Evolutionary conservation across 2,113 vertebrate species (phyloP), one percentile per base, ranked within the genome.

Genomic region (Pseudois nayaur): DNA sequence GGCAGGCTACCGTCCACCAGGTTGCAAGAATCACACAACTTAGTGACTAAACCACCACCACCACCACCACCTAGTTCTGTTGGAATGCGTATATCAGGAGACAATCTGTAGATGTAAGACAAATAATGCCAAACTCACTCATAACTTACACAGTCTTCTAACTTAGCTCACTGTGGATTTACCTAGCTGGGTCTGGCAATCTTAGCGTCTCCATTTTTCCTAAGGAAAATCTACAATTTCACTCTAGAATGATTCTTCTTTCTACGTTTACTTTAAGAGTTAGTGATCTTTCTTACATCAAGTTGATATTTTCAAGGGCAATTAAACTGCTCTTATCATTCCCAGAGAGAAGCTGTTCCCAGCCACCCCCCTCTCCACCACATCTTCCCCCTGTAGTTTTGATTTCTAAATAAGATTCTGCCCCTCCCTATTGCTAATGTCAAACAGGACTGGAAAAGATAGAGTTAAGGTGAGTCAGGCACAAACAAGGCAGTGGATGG

Each of bases 391-490:
- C 54, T 36, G 33, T 71, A 87, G 83, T 89, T 97, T 40, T 76
- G 36, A 27, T 94, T 97, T 93, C 95, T 97, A 81, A 84, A 25
- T 92, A 83, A 93, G 17, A n/a, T 55, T 95, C 55, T 78, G 57
- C 17, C 91, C 64, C 89, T 71, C 60, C 52, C 29, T 48, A 3
- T 3, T 9, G 52, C 43, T 76, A 14, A 33, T 78, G 67, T 60
- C 33, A 54, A 67, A 45, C 9, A 19, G 27, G 19, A 21, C 89
- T 95, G 97, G 97, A 59, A 59, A 97, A 81, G 93, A 96, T 55
- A 95, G 97, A 97, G 97, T 98, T 97, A 98, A 98, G 96, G 97
- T 95, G 82, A 96, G 57, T 31, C 12, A 11, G 76, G 15, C 55
- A 48, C 50, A 57, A 85, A 95, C 54, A 92, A 67, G 48, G 2